These are phyloP conservation scores for Pseudomyrmex gracilis DNA, from an alignment of 1,140 invertebrate species.

Conservation along the genomic window DNA sequence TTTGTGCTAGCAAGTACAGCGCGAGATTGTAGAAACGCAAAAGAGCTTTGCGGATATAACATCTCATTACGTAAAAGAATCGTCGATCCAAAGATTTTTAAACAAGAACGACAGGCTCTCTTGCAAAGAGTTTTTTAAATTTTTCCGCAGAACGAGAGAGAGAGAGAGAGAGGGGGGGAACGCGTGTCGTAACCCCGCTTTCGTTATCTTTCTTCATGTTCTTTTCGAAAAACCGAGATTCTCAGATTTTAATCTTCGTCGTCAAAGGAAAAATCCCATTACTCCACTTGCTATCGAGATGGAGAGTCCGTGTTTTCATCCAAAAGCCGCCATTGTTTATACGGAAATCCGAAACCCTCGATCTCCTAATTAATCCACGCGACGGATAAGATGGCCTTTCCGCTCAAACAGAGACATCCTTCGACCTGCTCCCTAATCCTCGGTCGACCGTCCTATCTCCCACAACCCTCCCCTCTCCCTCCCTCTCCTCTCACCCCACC, in stretches of 20 bases:
- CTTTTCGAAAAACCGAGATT: neutral
- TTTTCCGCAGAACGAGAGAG: too few relatives aligned
- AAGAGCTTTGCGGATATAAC: too few relatives aligned
- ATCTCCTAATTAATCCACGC: conserved; percentile 71
- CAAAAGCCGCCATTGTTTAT: conserved; percentile 59
- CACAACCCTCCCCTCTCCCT: conserved; percentile 8
- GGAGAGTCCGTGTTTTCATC: neutral
- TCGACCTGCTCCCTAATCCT: conserved; percentile 79
- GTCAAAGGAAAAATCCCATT: conserved; percentile 30
- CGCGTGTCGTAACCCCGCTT: neutral
- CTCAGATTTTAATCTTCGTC: conserved; percentile 43
- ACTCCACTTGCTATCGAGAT: conserved; percentile 20
- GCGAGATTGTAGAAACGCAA: too few relatives aligned
- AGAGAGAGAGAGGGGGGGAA: too few relatives aligned
- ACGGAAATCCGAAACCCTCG: conserved; percentile 49
- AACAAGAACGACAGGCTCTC: too few relatives aligned
- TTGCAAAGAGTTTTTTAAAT: too few relatives aligned
- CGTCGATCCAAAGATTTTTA: too few relatives aligned
- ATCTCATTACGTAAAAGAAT: too few relatives aligned
- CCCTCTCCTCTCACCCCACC: too few relatives aligned
- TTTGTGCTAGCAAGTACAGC: too few relatives aligned
- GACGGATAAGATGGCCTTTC: conserved; percentile 60
- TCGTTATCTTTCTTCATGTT: neutral
- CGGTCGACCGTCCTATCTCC: conserved; percentile 50
- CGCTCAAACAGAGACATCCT: conserved; percentile 68